Evolutionary conservation across 1,140 invertebrate genomes (phyloP), one percentile per base, ranked within the genome.

Genomic region (Megalonaias nervosa): DNA sequence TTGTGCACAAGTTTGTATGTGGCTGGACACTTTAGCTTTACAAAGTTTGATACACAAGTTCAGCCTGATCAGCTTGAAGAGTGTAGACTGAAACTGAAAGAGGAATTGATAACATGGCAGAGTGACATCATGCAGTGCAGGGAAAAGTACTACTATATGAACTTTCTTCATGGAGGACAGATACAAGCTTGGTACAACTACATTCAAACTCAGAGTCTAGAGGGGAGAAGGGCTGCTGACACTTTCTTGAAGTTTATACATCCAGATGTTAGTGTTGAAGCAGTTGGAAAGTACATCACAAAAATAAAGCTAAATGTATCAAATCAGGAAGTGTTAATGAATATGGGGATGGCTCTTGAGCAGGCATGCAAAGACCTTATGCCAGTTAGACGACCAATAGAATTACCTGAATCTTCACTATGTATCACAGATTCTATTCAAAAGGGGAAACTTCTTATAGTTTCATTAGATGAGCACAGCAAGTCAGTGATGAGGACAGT

Each of bases 401-500:
- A 38, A 19, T 6, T n/a, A n/a, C 17, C 57, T 15, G 55, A 67
- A 16, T 48, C 13, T 6, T 58, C 23, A 38, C 26, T 61, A 12
- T 69, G 67, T 38, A 74, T 66, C 13, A 70, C 71, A 1, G 71
- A 81, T 21, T n/a, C 48, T 2, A 61, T 77, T 19, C 71, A 72
- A 19, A 48, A 75, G 61, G 64, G 67, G 17, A 57, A 74, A 56
- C 5, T 78, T 2, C 57, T 74, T 23, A 17, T 81, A 38, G 68
- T 64, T 17, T 66, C 38, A n/a, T 56, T 67, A 69, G 26, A 71
- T 83, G 2, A 59, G 74, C 13, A 84, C 79, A 61, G 19, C 26
- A n/a, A 26, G 62, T 84, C 6, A 48, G 82, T 48, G 76, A 79
- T 57, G 38, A 82, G 23, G 79, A 80, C 67, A n/a, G n/a, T n/a